Conservation (phyloP, 2,888 invertebrate species). For the Heliconius charithonia region DNA sequence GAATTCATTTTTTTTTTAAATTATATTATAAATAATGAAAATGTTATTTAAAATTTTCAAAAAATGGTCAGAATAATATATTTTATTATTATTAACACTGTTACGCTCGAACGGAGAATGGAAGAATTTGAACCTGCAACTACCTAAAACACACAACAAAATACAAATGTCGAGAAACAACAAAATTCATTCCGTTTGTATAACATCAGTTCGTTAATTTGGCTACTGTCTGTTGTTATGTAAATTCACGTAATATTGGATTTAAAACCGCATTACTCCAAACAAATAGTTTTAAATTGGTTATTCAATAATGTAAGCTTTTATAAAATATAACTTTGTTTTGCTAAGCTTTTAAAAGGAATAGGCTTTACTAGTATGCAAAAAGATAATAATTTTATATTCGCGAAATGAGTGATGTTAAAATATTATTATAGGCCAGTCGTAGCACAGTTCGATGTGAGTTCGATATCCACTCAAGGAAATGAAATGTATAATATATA, state of each 20-base stretch:
- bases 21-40: not conserved
- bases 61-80: not conserved
- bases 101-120: too few species aligned
- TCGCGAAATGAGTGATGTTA: too few species aligned
- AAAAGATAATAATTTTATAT: too few species aligned
- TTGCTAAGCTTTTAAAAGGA: not conserved
- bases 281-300: conserved; percentile 32
- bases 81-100: too few species aligned
- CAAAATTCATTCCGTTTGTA: not conserved
- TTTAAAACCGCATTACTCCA: conserved; percentile 33
- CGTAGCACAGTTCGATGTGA: too few species aligned
- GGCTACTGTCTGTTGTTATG: conserved; percentile 25
- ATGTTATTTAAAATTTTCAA: not conserved
- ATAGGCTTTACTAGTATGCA: not conserved
- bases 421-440: too few species aligned
- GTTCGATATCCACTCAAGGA: too few species aligned
- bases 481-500: too few species aligned
- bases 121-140: too few species aligned
- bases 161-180: not conserved
- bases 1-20: too few species aligned
- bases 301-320: conserved; percentile 22
- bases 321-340: conserved; percentile 11
- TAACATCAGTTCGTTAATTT: conserved; percentile 13
- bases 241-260: conserved; percentile 29
- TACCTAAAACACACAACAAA: not conserved